Conservation (phyloP, 35 echinoderm and acorn worm genomes). For the Apostichopus parvimensis region DNA sequence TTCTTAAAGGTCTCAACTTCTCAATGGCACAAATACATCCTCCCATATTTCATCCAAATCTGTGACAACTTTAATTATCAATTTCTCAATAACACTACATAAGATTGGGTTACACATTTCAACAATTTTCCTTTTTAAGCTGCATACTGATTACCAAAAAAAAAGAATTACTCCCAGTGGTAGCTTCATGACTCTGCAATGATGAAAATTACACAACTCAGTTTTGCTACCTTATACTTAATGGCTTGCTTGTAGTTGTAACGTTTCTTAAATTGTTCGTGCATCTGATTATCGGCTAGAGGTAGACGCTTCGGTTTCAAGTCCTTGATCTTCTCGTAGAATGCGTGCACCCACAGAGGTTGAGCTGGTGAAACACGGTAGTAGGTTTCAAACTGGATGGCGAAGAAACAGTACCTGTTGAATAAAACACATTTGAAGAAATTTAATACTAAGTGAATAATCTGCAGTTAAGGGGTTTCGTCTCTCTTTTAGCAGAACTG, state of each 20-base stretch:
- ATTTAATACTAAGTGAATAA: too few species aligned
- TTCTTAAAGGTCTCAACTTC: too few species aligned
- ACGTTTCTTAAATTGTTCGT: constrained; percentile 91
- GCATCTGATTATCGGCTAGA: constrained; percentile 87
- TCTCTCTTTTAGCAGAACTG: too few species aligned
- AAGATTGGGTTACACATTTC: too few species aligned
- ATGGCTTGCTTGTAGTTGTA: constrained; percentile 95
- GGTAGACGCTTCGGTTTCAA: constrained; percentile 90
- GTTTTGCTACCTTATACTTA: constrained; percentile 78
- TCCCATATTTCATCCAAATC: too few species aligned
- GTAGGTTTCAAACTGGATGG: constrained; percentile 97
- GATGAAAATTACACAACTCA: neutral
- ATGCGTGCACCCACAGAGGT: constrained; percentile 91
- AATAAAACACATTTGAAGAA: neutral
- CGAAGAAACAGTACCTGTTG: constrained; percentile 82
- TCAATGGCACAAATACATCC: too few species aligned
- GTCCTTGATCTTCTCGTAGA: constrained; percentile 95
- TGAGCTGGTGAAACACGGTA: constrained; percentile 85
- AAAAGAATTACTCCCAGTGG: too few species aligned
- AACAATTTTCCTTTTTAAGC: too few species aligned
- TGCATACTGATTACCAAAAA: too few species aligned
- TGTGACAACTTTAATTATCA: too few species aligned
- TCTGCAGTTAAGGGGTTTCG: too few species aligned
- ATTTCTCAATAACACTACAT: too few species aligned
- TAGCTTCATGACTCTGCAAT: neutral